Evolutionary conservation across 2,888 invertebrate genomes (phyloP), one percentile per base, ranked within the genome.

Genomic region (Drosophila mulleri): DNA sequence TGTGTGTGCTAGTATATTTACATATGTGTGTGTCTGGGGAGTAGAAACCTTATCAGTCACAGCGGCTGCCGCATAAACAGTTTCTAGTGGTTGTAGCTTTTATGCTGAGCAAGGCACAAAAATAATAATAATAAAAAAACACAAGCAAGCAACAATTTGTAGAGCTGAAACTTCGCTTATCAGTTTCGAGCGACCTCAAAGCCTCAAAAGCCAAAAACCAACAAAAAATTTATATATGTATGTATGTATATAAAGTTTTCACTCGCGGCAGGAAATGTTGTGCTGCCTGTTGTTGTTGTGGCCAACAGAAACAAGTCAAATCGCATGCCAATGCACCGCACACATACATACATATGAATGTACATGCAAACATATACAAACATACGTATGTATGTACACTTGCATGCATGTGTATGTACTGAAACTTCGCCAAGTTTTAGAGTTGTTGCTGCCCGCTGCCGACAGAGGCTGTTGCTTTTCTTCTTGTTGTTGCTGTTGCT

Each of bases 251-350:
- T 41, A 54, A 41, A 74, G 39, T 84, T 89, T 87, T 89, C 70
- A 76, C 82, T 82, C 72, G 69, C 67, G 79, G 87, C 84, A 84
- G 84, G 84, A 84, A 84, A 84, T 59, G 84, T 86, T 74, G 57
- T 39, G 56, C 58, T 72, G 52, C 53, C 39, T 39, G 23, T 23
- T 53, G 68, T 75, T 45, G n/a, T 74, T 69, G 57, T 73, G 65
- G 79, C 64, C 58, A 82, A 74, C 76, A 83, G 68, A 89, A 86
- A 86, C 88, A 89, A 86, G 88, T 89, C 83, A 80, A 88, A 84
- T 89, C 72, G 86, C 86, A 86, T 86, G 86, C 86, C 86, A 86
- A 89, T 86, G 89, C 85, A 89, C 88, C 87, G 80, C 70, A 80
- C 68, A 69, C 32, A 62, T 60, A 59, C 52, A 71, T 35, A 50